Percentiles rank a stretch among this genome's conserved stretches.
Evolutionary conservation across 1,140 invertebrate species (phyloP).

Genomic region (Penaeus chinensis): DNA sequence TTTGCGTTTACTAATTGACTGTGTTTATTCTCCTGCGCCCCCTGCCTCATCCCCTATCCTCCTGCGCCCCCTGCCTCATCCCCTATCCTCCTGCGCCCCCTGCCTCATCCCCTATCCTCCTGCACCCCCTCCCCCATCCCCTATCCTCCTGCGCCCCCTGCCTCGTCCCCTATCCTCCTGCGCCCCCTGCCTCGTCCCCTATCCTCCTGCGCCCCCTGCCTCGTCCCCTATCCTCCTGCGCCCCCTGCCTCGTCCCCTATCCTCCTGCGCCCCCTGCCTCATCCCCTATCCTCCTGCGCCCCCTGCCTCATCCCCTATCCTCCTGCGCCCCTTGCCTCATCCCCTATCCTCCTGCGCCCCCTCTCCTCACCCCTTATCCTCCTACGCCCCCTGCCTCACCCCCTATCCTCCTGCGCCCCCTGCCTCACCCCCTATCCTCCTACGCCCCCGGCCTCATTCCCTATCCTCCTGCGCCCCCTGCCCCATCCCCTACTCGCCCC

Average conservation of each 20-base stretch:
- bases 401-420: too few relatives aligned
- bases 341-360: too few relatives aligned
- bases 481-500: neutral
- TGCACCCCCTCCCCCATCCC: neutral
- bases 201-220: neutral
- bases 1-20: too few relatives aligned
- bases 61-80: neutral
- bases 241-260: neutral
- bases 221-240: too few relatives aligned
- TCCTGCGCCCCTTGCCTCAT: too few relatives aligned
- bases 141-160: too few relatives aligned
- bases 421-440: too few relatives aligned
- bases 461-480: too few relatives aligned
- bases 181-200: neutral
- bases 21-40: too few relatives aligned
- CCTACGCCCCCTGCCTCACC: neutral
- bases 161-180: neutral
- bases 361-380: too few relatives aligned
- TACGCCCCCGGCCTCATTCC: neutral
- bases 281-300: too few relatives aligned
- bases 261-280: neutral
- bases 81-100: too few relatives aligned
- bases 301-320: neutral
- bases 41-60: neutral
- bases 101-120: neutral